A percentile compares a stretch with the other conserved stretches of the same genome.
Evolutionary conservation across 1,140 invertebrate species (phyloP).

Genomic region (Lepeophtheirus salmonis): DNA sequence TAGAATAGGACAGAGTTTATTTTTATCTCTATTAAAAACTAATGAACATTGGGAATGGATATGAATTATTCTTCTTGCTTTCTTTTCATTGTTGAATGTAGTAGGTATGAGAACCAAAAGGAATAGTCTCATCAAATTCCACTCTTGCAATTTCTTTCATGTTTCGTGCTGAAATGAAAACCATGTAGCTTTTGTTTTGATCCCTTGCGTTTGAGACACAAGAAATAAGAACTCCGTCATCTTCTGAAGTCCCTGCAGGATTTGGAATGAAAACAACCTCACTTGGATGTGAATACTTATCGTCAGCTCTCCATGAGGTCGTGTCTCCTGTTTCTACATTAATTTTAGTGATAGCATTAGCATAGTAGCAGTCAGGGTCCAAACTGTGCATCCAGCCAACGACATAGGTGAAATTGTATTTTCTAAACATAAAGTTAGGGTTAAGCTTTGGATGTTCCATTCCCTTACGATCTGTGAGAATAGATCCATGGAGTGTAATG

Average conservation of each 20-base stretch:
- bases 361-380: background rate
- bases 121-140: slow-evolving; percentile 9
- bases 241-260: background rate
- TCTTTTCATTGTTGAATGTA: too few relatives aligned
- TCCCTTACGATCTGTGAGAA: background rate
- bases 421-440: background rate
- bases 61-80: too few relatives aligned
- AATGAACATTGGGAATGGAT: too few relatives aligned
- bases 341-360: slow-evolving; percentile 12
- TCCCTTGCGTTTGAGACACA: background rate
- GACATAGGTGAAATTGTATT: slow-evolving; percentile 10
- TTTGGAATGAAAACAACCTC: slow-evolving; percentile 8
- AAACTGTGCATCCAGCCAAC: slow-evolving; percentile 5
- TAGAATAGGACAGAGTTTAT: too few relatives aligned
- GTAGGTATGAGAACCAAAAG: slow-evolving; percentile 4
- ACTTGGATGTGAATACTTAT: background rate
- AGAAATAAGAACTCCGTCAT: slow-evolving; percentile 8
- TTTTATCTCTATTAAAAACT: too few relatives aligned
- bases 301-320: slow-evolving; percentile 5
- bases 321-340: slow-evolving; percentile 7
- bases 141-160: slow-evolving; percentile 1
- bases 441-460: slow-evolving; percentile 7
- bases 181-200: background rate
- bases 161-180: slow-evolving; percentile 6
- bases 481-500: background rate